Percentiles rank a stretch among this genome's conserved stretches.
Conservation (phyloP, 2,888 invertebrate genomes). For the Drosophila monieri region DNA sequence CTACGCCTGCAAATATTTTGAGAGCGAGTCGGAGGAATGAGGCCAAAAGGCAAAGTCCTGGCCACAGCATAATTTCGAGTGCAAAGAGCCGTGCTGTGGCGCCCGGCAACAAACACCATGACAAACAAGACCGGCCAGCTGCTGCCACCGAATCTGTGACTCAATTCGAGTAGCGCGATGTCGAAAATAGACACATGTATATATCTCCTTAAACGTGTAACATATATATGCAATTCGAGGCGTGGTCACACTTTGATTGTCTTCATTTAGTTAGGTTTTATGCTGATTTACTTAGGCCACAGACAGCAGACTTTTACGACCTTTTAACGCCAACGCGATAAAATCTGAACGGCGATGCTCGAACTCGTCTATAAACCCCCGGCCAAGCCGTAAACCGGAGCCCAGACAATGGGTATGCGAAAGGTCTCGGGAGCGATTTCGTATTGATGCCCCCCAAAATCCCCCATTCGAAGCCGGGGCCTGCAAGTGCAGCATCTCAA, state of each 20-base stretch:
- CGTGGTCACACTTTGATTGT: constrained; percentile 70
- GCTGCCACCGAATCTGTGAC: constrained; percentile 48
- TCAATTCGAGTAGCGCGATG: constrained; percentile 62
- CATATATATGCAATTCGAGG: constrained; percentile 50
- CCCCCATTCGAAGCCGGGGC: constrained; percentile 23
- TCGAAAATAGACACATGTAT: constrained; percentile 61
- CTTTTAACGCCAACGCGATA: constrained; percentile 66
- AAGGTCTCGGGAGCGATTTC: constrained; percentile 30
- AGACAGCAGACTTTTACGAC: constrained; percentile 60
- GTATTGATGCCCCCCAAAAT: constrained; percentile 10
- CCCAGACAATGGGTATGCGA: constrained; percentile 40
- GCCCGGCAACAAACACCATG: constrained; percentile 36
- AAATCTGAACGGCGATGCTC: constrained; percentile 56
- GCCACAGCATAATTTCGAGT: constrained; percentile 68
- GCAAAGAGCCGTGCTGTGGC: constrained; percentile 33
- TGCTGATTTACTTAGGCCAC: constrained; percentile 76
- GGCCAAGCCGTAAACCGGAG: constrained; percentile 45
- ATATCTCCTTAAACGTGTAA: not conserved
- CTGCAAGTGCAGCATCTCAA: constrained; percentile 62
- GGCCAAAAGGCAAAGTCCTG: constrained; percentile 68
- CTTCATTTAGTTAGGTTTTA: constrained; percentile 76
- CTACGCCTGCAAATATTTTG: constrained; percentile 64
- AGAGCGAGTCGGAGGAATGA: constrained; percentile 48
- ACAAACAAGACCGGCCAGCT: constrained; percentile 54
- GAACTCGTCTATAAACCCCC: constrained; percentile 46